A percentile compares a stretch with the other conserved stretches of the same genome.
Conservation (phyloP, 2,888 invertebrate genomes). For the Nemapogon koenigi region DNA sequence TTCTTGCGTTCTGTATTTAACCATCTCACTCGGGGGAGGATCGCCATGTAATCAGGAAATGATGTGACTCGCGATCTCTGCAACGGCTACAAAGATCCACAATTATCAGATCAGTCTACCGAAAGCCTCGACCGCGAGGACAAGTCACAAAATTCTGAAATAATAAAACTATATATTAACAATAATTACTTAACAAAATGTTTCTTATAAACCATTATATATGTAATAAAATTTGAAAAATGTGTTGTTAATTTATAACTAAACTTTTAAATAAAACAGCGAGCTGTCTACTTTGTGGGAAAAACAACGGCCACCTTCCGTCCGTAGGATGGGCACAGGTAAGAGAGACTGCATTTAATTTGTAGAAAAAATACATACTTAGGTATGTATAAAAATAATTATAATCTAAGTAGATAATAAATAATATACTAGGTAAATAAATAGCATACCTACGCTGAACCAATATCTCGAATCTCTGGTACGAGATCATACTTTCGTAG, state of each 20-base stretch:
- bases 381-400: no score
- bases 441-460: no score
- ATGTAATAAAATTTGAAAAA: no score
- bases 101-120: slow-evolving; percentile 63
- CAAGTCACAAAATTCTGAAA: slow-evolving; percentile 34
- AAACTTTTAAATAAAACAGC: no score
- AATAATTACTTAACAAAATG: not conserved
- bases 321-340: slow-evolving; percentile 81
- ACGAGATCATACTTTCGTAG: no score
- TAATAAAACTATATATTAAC: not conserved
- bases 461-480: no score
- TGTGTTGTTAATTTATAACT: no score
- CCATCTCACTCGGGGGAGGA: slow-evolving; percentile 54
- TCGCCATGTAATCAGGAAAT: slow-evolving; percentile 64
- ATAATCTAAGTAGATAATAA: no score
- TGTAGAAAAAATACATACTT: no score
- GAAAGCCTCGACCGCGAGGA: slow-evolving; percentile 53
- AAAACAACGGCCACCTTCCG: slow-evolving; percentile 65
- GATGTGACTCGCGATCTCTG: slow-evolving; percentile 64
- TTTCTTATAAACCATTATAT: no score
- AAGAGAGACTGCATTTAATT: slow-evolving; percentile 21
- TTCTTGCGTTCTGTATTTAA: slow-evolving; percentile 12
- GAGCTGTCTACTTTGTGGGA: slow-evolving; percentile 68
- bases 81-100: slow-evolving; percentile 62
- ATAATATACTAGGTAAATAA: no score